Conservation (phyloP, 2,888 invertebrate genomes). For the Dromius quadrimaculatus region DNA sequence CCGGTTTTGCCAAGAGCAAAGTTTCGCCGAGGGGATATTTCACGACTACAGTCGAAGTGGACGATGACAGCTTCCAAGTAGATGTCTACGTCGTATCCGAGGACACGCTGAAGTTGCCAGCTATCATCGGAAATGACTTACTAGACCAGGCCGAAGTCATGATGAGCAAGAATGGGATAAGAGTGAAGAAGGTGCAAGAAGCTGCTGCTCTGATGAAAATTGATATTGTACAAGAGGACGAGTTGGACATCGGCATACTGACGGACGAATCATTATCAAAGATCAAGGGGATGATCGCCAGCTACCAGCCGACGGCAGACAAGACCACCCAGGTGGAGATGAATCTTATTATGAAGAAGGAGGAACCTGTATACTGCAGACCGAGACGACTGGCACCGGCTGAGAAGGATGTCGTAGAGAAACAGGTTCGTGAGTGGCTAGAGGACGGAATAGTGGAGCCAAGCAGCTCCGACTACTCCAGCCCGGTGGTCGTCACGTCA, state of each 20-base stretch:
- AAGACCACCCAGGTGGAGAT: slow-evolving; percentile 18
- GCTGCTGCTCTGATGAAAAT: slow-evolving; percentile 16
- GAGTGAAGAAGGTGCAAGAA: neutral
- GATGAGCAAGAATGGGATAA: slow-evolving; percentile 1
- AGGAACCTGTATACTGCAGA: slow-evolving; percentile 3
- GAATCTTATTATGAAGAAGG: slow-evolving; percentile 8
- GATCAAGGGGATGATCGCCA: slow-evolving; percentile 1
- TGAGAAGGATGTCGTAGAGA: slow-evolving; percentile 53
- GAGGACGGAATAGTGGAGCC: slow-evolving; percentile 54
- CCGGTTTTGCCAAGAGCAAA: slow-evolving; percentile 18
- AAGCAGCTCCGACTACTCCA: no score
- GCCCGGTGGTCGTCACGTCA: slow-evolving; percentile 55
- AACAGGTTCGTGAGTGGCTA: slow-evolving; percentile 55
- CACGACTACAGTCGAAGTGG: slow-evolving; percentile 1
- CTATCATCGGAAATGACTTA: slow-evolving; percentile 22
- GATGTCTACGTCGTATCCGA: slow-evolving; percentile 20
- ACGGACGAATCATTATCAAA: neutral
- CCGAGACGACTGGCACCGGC: slow-evolving; percentile 28
- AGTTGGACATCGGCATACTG: slow-evolving; percentile 12
- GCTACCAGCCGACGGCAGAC: neutral
- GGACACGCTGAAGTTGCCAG: slow-evolving; percentile 4
- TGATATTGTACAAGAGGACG: slow-evolving; percentile 18
- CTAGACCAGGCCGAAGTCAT: slow-evolving; percentile 16
- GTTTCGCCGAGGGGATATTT: slow-evolving; percentile 13
- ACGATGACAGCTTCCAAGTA: slow-evolving; percentile 3